Conservation (phyloP, 2,797 vertebrate species). For the Cirrhinus mrigala region DNA sequence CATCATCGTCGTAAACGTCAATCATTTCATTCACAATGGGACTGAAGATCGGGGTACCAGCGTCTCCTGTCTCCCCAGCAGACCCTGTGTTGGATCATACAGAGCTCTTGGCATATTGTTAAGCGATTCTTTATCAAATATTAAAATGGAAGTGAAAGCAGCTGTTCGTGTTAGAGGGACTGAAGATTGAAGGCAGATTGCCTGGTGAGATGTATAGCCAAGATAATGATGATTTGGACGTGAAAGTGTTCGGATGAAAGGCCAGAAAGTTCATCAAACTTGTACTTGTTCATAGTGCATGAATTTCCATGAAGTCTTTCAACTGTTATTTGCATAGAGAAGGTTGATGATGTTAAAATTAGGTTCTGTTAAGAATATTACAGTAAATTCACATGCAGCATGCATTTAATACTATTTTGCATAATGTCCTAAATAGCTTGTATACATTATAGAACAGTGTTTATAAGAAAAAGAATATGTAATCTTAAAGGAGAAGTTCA, state of each 20-base stretch:
- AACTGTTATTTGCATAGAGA: background rate
- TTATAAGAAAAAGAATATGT: background rate
- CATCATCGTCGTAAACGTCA: background rate
- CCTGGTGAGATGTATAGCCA: conserved; percentile 19
- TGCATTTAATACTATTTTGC: background rate
- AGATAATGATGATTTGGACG: conserved; percentile 1
- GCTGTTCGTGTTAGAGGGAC: conserved; percentile 18
- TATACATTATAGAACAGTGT: background rate
- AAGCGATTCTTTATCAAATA: conserved; percentile 43
- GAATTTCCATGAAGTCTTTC: background rate
- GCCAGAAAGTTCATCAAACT: background rate
- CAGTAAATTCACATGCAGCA: background rate
- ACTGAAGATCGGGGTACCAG: background rate
- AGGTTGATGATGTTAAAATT: background rate
- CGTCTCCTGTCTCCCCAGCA: conserved; percentile 6
- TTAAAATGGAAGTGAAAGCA: conserved; percentile 47
- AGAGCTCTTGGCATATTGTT: conserved; percentile 4
- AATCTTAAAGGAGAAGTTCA: too few species aligned
- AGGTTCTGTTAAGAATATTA: background rate
- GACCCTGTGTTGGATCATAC: background rate
- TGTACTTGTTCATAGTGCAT: background rate
- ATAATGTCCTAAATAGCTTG: background rate
- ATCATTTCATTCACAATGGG: conserved; percentile 12
- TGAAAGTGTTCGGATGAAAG: background rate
- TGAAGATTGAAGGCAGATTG: conserved; percentile 25